Evolutionary conservation across 2,888 invertebrate genomes (phyloP).

Genomic region (Heliconius ismenius): DNA sequence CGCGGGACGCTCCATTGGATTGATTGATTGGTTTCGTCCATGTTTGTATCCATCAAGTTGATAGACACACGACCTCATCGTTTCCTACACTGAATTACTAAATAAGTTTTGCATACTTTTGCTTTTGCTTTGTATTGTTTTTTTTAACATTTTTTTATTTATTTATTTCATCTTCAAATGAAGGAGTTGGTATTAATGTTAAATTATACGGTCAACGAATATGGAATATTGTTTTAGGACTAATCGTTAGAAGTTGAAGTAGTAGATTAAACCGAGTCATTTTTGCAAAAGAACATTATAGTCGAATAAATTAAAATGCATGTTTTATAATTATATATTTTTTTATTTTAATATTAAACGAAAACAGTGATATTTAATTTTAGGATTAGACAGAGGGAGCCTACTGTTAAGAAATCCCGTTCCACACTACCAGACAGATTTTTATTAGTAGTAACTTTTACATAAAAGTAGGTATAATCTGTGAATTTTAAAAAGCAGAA

Average conservation of each 20-base stretch:
- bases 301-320: conserved; percentile 39
- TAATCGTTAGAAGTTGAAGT: background rate
- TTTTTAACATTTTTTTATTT: background rate
- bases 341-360: background rate
- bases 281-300: conserved; percentile 47
- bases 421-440: background rate
- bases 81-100: conserved; percentile 59
- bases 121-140: background rate
- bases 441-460: background rate
- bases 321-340: background rate
- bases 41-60: conserved; percentile 68
- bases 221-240: background rate
- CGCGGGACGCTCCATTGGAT: conserved; percentile 68
- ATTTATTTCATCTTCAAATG: background rate
- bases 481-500: no score
- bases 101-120: conserved; percentile 29
- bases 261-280: background rate
- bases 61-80: conserved; percentile 64
- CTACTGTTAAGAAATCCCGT: no score
- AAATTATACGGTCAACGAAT: background rate
- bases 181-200: background rate
- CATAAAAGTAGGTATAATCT: no score
- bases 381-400: no score
- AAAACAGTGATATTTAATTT: background rate
- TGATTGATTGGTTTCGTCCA: conserved; percentile 77